These are phyloP conservation scores for Lamproptera curius DNA, from an alignment of 2,888 invertebrate species.

Conservation along the genomic window DNA sequence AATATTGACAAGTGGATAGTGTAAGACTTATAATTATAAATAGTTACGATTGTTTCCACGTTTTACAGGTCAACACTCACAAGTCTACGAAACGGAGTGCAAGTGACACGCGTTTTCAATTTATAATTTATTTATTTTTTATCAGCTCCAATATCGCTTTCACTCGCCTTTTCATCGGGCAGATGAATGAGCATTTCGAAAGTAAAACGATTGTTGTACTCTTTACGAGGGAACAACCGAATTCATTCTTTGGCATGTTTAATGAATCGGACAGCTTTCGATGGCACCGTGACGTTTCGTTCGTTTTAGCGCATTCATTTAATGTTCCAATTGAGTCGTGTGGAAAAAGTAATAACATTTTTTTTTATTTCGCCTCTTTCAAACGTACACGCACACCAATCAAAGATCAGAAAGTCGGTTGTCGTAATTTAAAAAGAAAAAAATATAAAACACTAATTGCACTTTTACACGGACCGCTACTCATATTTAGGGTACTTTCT, in stretches of 20 bases:
- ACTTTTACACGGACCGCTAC: slow-evolving; percentile 43
- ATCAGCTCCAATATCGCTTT: slow-evolving; percentile 70
- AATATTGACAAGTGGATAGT: too few relatives aligned
- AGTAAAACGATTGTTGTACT: slow-evolving; percentile 62
- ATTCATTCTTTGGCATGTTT: slow-evolving; percentile 50
- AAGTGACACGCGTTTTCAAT: slow-evolving; percentile 75
- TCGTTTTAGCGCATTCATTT: slow-evolving; percentile 39
- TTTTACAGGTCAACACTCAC: slow-evolving; percentile 52
- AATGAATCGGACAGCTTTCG: slow-evolving; percentile 50
- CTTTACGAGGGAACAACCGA: slow-evolving; percentile 37
- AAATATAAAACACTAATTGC: slow-evolving; percentile 46
- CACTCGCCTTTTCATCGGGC: slow-evolving; percentile 66
- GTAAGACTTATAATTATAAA: too few relatives aligned
- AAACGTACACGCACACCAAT: slow-evolving; percentile 34
- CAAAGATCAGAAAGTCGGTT: slow-evolving; percentile 36
- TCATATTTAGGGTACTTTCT: slow-evolving; percentile 52
- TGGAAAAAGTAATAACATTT: slow-evolving; percentile 25
- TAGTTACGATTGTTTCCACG: slow-evolving; percentile 23
- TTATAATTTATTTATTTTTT: slow-evolving; percentile 46
- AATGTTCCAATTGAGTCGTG: slow-evolving; percentile 39
- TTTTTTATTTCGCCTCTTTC: slow-evolving; percentile 27
- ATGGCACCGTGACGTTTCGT: slow-evolving; percentile 41
- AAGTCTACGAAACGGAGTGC: slow-evolving; percentile 55
- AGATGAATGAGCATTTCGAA: slow-evolving; percentile 67
- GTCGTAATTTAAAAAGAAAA: slow-evolving; percentile 35